Evolutionary conservation across 2,797 vertebrate species (phyloP).

Genomic region (Phrynocephalus vlangalii): DNA sequence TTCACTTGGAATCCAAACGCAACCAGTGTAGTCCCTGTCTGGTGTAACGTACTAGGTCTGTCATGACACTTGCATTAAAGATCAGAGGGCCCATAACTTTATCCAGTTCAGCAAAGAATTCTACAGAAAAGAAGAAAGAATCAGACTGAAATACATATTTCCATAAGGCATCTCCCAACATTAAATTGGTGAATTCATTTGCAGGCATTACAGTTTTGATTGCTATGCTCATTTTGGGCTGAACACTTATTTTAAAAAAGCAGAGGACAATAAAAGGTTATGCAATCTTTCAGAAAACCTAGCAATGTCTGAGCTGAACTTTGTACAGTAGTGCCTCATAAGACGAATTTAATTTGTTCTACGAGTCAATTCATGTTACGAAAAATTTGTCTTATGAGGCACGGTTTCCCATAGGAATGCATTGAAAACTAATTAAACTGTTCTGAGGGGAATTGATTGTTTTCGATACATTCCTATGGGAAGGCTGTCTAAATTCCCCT

Average conservation of each 20-base stretch:
- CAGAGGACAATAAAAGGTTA: background rate
- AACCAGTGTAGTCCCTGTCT: conserved; percentile 98
- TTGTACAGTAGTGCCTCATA: too few species aligned
- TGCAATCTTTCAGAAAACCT: too few species aligned
- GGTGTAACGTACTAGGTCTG: conserved; percentile 96
- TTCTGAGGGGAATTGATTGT: too few species aligned
- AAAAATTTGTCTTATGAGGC: too few species aligned
- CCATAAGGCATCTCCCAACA: background rate
- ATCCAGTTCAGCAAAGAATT: conserved; percentile 97
- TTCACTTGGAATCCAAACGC: conserved; percentile 92
- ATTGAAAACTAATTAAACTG: too few species aligned
- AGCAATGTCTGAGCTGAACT: background rate
- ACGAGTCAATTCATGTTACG: too few species aligned
- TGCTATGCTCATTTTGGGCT: background rate
- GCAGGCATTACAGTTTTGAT: background rate
- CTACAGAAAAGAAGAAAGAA: conserved; percentile 77
- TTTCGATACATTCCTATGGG: too few species aligned
- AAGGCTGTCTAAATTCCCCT: too few species aligned
- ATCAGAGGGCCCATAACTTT: conserved; percentile 96
- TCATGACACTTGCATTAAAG: conserved; percentile 99
- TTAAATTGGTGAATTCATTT: background rate
- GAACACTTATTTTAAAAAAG: background rate
- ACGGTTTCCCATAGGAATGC: too few species aligned
- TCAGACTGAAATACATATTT: conserved; percentile 41
- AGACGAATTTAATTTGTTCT: too few species aligned